These are phyloP conservation scores for Actinopyga echinites DNA, from an alignment of 53 echinoderm and acorn worm species.

Conservation along the genomic window DNA sequence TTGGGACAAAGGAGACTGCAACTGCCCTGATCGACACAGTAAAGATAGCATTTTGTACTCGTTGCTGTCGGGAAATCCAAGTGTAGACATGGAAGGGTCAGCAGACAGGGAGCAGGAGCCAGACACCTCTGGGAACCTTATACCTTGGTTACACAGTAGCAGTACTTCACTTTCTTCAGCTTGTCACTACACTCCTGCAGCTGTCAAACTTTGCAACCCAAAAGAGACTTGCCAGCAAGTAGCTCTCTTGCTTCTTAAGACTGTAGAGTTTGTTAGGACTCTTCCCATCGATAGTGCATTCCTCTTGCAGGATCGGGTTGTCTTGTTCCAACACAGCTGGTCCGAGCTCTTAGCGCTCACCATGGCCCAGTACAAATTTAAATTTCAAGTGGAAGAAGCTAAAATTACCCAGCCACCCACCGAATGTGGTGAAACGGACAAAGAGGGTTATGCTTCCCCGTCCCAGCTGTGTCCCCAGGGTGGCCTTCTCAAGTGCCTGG, in stretches of 20 bases:
- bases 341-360: slow-evolving; percentile 92
- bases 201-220: slow-evolving; percentile 77
- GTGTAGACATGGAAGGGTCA: not conserved
- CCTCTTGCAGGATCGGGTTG: slow-evolving; percentile 69
- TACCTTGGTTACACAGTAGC: slow-evolving; percentile 45
- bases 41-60: slow-evolving; percentile 89
- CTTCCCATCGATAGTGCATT: slow-evolving; percentile 78
- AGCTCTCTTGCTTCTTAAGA: slow-evolving; percentile 92
- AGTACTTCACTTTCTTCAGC: slow-evolving; percentile 28
- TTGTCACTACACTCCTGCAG: slow-evolving; percentile 65
- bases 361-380: slow-evolving; percentile 92
- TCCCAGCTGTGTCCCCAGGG: slow-evolving; percentile 57
- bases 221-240: slow-evolving; percentile 85
- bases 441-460: not conserved
- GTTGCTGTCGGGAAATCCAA: slow-evolving; percentile 64
- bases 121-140: slow-evolving; percentile 5
- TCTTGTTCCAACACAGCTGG: slow-evolving; percentile 94
- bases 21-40: slow-evolving; percentile 85
- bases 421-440: slow-evolving; percentile 33
- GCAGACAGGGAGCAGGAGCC: not conserved
- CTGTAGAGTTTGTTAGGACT: slow-evolving; percentile 89
- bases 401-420: slow-evolving; percentile 50
- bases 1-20: slow-evolving; percentile 57
- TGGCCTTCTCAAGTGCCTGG: slow-evolving; percentile 87
- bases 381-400: slow-evolving; percentile 79